These are phyloP conservation scores for Hypolimnas misippus DNA, from an alignment of 2,888 invertebrate species.

Conservation along the genomic window DNA sequence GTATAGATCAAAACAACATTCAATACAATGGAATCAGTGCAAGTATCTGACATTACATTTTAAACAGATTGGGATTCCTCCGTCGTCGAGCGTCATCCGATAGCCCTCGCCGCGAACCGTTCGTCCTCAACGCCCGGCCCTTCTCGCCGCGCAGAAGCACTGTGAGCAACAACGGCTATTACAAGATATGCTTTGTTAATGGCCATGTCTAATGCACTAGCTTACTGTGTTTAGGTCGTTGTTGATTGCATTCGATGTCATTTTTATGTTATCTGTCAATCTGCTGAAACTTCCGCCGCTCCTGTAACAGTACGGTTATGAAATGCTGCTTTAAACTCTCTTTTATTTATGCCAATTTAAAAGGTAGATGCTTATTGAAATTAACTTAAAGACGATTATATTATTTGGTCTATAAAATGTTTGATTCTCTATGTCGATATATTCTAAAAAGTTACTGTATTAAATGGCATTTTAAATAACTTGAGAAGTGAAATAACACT, in stretches of 20 bases:
- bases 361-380: no score
- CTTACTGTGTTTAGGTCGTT: conserved; percentile 41
- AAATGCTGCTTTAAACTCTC: no score
- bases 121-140: conserved; percentile 72
- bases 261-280: no score
- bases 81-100: conserved; percentile 82
- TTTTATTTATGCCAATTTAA: no score
- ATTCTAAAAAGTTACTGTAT: no score
- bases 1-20: conserved; percentile 41
- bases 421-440: not conserved
- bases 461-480: no score
- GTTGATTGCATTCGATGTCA: conserved; percentile 21
- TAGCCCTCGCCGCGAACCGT: conserved; percentile 81
- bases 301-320: no score
- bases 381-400: no score
- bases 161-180: conserved; percentile 84
- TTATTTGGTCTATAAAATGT: no score
- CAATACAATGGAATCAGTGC: not conserved
- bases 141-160: conserved; percentile 83
- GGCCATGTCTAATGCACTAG: conserved; percentile 75
- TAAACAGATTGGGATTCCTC: conserved; percentile 81
- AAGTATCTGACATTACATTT: not conserved
- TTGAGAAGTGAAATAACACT: no score
- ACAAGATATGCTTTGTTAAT: conserved; percentile 85
- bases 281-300: no score